Evolutionary conservation across 2,113 vertebrate species (phyloP).

Genomic region (Alethe castanea): DNA sequence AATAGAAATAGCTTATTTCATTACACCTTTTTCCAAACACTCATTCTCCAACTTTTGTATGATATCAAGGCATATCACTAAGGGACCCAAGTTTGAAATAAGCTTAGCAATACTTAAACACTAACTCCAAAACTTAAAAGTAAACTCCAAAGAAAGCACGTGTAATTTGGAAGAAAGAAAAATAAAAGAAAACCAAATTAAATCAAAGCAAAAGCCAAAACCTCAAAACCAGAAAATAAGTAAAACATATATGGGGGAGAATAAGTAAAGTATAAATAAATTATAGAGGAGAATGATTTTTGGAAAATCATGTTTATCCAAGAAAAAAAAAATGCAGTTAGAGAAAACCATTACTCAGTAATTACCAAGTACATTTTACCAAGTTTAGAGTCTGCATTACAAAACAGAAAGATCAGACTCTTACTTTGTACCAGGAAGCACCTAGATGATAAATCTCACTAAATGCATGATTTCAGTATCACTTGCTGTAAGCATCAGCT

Average conservation of each 20-base stretch:
- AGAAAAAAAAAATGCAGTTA: background rate
- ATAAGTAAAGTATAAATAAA: background rate
- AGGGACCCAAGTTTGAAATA: background rate
- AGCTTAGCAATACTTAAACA: background rate
- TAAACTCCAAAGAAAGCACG: background rate
- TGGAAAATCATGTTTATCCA: background rate
- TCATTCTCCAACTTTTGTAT: background rate
- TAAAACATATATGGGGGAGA: background rate
- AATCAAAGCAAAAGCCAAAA: background rate
- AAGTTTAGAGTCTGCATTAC: background rate
- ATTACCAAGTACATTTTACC: background rate
- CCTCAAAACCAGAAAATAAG: background rate
- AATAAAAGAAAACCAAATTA: background rate
- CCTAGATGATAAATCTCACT: background rate
- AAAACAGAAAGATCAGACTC: background rate
- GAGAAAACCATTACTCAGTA: background rate
- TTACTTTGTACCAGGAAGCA: background rate
- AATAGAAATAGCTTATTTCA: background rate
- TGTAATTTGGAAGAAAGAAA: background rate
- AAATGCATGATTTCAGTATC: background rate
- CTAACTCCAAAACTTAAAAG: background rate
- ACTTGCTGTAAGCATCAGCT: background rate
- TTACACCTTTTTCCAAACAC: background rate
- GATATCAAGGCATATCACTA: background rate
- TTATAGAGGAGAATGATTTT: background rate